phyloP scores from a whole-genome alignment of 2,888 invertebrate genomes.

The Eupeodes luniger region DNA sequence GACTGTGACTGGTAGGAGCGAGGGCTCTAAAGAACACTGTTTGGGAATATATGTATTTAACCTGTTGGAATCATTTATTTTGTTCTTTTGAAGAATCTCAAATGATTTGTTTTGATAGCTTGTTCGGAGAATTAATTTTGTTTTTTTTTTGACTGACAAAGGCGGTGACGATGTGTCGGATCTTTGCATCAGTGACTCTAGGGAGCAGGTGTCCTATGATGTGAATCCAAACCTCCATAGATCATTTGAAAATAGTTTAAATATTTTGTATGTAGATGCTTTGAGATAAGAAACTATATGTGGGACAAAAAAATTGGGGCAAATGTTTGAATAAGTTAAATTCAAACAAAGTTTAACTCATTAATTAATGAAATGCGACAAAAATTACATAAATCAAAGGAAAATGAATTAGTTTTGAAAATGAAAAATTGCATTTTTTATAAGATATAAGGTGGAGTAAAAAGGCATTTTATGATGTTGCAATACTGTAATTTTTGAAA shows the following conservation, averaged over 20 bases:
- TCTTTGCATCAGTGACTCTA: conserved; percentile 58
- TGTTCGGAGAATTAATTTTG: conserved; percentile 24
- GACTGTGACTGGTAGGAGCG: too few species aligned
- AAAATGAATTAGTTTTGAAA: too few species aligned
- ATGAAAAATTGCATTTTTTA: too few species aligned
- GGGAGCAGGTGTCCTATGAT: conserved; percentile 66
- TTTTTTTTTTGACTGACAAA: conserved; percentile 35
- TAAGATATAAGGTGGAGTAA: too few species aligned
- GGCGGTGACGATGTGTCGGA: conserved; percentile 41
- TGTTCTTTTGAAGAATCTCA: conserved; percentile 60
- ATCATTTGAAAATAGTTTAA: conserved; percentile 15
- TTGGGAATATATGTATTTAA: conserved; percentile 62
- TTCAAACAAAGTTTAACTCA: not conserved
- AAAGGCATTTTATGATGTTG: too few species aligned
- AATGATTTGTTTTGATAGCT: conserved; percentile 73
- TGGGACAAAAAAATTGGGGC: conserved; percentile 8
- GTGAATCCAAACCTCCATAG: not conserved
- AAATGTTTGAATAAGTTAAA: conserved; percentile 1
- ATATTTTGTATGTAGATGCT: not conserved
- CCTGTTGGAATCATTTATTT: conserved; percentile 75
- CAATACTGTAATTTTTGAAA: too few species aligned
- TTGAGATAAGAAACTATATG: not conserved
- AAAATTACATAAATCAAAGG: too few species aligned
- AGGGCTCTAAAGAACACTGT: conserved; percentile 3
- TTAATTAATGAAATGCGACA: too few species aligned